Evolutionary conservation across 2,888 invertebrate species (phyloP).

Genomic region (Drosophila phalerata): DNA sequence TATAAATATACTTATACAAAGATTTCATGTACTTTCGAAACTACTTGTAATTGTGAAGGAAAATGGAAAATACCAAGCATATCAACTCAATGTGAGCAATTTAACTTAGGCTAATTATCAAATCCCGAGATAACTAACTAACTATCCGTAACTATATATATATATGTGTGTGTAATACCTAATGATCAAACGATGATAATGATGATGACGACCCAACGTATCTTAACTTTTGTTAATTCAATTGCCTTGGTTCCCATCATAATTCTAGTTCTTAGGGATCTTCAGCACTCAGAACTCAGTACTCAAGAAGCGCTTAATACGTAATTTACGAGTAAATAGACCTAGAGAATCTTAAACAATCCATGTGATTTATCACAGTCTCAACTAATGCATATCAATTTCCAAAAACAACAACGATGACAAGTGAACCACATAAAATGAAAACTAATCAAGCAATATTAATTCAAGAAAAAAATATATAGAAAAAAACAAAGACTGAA

Average conservation of each 20-base stretch:
- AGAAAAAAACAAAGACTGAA: slow-evolving; percentile 68
- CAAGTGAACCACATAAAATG: slow-evolving; percentile 49
- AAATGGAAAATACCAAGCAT: slow-evolving; percentile 47
- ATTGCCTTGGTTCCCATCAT: slow-evolving; percentile 41
- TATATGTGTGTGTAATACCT: slow-evolving; percentile 32
- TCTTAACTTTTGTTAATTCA: slow-evolving; percentile 38
- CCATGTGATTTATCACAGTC: slow-evolving; percentile 38
- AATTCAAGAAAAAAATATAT: slow-evolving; percentile 31
- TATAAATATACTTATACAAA: slow-evolving; percentile 35
- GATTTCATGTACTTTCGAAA: slow-evolving; percentile 61
- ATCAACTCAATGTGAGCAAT: slow-evolving; percentile 77
- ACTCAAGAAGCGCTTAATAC: slow-evolving; percentile 34
- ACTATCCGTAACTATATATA: slow-evolving; percentile 18
- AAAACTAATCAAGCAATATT: slow-evolving; percentile 64
- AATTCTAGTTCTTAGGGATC: slow-evolving; percentile 63
- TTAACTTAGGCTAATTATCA: slow-evolving; percentile 56
- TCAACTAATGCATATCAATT: slow-evolving; percentile 31
- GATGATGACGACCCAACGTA: slow-evolving; percentile 51
- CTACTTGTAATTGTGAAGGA: slow-evolving; percentile 49
- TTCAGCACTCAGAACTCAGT: slow-evolving; percentile 52
- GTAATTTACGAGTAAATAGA: slow-evolving; percentile 44
- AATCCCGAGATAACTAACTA: slow-evolving; percentile 16
- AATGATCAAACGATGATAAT: slow-evolving; percentile 18
- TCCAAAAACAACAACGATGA: slow-evolving; percentile 23
- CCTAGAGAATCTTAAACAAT: slow-evolving; percentile 43